Base-by-base conservation (phyloP, 2,797 vertebrate species). In the Syngnathus rostellatus region DNA sequence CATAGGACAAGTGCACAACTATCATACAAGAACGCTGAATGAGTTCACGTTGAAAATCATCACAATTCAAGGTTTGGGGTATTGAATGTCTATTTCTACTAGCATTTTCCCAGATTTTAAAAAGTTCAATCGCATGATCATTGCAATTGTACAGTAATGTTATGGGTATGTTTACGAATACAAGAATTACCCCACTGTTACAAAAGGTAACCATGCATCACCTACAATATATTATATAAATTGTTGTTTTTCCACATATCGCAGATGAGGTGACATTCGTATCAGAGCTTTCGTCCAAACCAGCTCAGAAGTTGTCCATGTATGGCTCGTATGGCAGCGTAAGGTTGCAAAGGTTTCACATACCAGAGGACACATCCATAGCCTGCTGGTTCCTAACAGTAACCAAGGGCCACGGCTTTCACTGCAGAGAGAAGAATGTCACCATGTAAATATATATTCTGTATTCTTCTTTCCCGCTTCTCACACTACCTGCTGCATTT, bases 291-390 rank as follows among this genome's bases (percentile, higher is more conserved):
- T 95, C 92, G 54, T 93, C 94, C 0, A 95, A 94, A 87, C 88
- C 89, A 0, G 90, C 93, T 0, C 95, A 98, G 89, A 93, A 88
- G 77, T 77, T 99, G 74, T 93, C 94, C 21, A 93, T 90, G 81
- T 99, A 96, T 70, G 90, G 86, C 69, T 97, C 95, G 94, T 98
- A 93, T 0, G 95, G 94, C 31, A 97, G 89, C 0, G 89, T 90
- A 62, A 91, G 93, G 58, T 88, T 99, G 72, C 94, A 95, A 87
- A 91, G 84, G 77, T 99, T 98, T 83, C 88, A 62, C 0, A 92
- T 99, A 19, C 95, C 95, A 0, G 88, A 94, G 9, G 93, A 95
- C 63, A 89, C 93, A 0, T 89, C 94, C 48, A 66, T 94, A 38
- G 91, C 94, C 0, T 91, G 89, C 62, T 98, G 95, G 95, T 82